A percentile compares a stretch with the other conserved stretches of the same genome.
Conservation (phyloP, 2,888 invertebrate genomes). For the Gymnosoma rotundatum region DNA sequence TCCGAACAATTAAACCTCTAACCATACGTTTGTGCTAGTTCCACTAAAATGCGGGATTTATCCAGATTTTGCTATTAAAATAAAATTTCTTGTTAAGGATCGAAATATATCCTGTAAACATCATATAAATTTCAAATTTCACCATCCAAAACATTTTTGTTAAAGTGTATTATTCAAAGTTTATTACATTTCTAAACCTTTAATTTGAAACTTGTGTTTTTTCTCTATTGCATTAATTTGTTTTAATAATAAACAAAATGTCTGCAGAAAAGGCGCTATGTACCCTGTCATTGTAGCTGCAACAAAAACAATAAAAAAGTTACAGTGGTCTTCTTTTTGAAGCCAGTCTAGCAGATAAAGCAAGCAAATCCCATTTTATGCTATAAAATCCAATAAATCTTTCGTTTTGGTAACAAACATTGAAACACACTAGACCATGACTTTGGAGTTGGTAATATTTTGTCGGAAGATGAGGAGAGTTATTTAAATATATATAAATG, state of each 20-base stretch:
- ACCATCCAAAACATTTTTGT: too few relatives aligned
- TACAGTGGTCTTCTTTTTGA: neutral
- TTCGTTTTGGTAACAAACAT: conserved; percentile 57
- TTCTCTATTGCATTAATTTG: neutral
- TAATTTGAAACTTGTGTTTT: neutral
- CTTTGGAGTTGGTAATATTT: neutral
- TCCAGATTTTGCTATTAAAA: too few relatives aligned
- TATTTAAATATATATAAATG: conserved; percentile 26
- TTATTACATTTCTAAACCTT: too few relatives aligned
- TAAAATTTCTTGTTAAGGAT: too few relatives aligned
- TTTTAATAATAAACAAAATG: conserved; percentile 13
- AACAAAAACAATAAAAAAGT: neutral
- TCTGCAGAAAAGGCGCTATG: neutral
- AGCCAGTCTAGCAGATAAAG: conserved; percentile 48
- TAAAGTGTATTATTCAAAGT: too few relatives aligned
- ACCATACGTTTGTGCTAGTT: too few relatives aligned
- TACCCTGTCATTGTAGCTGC: neutral
- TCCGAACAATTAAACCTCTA: too few relatives aligned
- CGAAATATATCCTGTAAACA: too few relatives aligned
- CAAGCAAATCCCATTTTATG: conserved; percentile 71
- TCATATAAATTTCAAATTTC: too few relatives aligned
- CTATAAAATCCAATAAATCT: conserved; percentile 79
- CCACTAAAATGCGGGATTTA: too few relatives aligned
- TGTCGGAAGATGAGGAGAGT: conserved; percentile 14
- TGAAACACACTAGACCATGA: conserved; percentile 17